phyloP scores from a whole-genome alignment of 1,140 invertebrate genomes.

The Diorhabda carinulata region DNA sequence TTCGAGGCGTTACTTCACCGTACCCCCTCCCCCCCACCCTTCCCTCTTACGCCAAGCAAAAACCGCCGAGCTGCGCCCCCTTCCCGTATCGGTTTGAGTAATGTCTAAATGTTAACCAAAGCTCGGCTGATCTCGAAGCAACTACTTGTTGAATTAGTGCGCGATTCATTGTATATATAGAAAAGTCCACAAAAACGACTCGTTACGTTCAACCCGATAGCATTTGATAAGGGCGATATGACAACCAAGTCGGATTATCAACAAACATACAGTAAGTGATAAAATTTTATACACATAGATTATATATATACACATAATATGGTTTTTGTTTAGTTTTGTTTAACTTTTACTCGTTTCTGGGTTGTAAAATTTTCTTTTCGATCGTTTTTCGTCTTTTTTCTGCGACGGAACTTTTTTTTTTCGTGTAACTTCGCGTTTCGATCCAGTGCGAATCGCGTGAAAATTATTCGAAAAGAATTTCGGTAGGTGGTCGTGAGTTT shows the following conservation, averaged over 20 bases:
- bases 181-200: slow-evolving; percentile 9
- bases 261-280: slow-evolving; percentile 48
- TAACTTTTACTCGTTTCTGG: no score
- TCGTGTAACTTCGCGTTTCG: no score
- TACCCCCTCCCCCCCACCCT: slow-evolving; percentile 27
- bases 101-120: slow-evolving; percentile 16
- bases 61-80: slow-evolving; percentile 25
- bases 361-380: no score
- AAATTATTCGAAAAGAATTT: no score
- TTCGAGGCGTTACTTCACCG: slow-evolving; percentile 24
- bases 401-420: no score
- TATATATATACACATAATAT: slow-evolving; percentile 17
- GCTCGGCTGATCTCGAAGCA: slow-evolving; percentile 22
- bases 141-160: slow-evolving; percentile 18
- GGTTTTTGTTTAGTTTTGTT: no score
- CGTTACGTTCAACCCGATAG: slow-evolving; percentile 35
- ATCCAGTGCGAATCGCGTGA: no score
- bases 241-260: slow-evolving; percentile 46
- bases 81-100: slow-evolving; percentile 18
- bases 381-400: no score
- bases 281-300: slow-evolving; percentile 46
- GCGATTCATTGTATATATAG: slow-evolving; percentile 12
- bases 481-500: no score
- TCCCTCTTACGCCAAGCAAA: no score
- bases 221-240: slow-evolving; percentile 43